Percentiles rank a stretch among this genome's conserved stretches.
Evolutionary conservation across 2,797 vertebrate genomes (phyloP).

Genomic region (Onychomys arenicola): DNA sequence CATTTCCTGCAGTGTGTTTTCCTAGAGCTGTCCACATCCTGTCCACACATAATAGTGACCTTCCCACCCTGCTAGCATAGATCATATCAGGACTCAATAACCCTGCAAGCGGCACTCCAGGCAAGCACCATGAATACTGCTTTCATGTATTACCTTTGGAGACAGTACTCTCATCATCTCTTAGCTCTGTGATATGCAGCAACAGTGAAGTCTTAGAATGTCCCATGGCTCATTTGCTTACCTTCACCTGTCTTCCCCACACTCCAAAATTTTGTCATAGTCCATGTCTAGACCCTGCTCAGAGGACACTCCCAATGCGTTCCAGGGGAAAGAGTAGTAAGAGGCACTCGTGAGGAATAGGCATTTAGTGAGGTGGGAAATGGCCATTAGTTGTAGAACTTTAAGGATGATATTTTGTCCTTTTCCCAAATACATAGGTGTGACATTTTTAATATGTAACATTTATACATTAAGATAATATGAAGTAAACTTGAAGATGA

Average conservation of each 20-base stretch:
- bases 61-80: neutral
- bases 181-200: neutral
- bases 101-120: neutral
- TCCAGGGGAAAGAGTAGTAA: neutral
- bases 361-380: neutral
- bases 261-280: neutral
- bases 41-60: neutral
- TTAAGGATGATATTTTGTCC: slow-evolving; percentile 6
- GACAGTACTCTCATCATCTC: neutral
- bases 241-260: neutral
- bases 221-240: neutral
- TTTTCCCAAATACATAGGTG: slow-evolving; percentile 40
- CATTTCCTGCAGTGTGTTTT: slow-evolving; percentile 32
- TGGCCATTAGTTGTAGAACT: neutral
- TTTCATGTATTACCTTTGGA: neutral
- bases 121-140: neutral
- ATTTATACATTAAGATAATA: neutral
- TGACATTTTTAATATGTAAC: neutral
- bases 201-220: neutral
- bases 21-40: slow-evolving; percentile 26
- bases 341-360: neutral
- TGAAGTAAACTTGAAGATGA: neutral
- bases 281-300: neutral
- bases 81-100: neutral
- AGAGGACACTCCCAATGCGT: neutral